Evolutionary conservation across 1,140 invertebrate species (phyloP), one percentile per base, ranked within the genome.

Genomic region (Drosophila sulfurigaster): DNA sequence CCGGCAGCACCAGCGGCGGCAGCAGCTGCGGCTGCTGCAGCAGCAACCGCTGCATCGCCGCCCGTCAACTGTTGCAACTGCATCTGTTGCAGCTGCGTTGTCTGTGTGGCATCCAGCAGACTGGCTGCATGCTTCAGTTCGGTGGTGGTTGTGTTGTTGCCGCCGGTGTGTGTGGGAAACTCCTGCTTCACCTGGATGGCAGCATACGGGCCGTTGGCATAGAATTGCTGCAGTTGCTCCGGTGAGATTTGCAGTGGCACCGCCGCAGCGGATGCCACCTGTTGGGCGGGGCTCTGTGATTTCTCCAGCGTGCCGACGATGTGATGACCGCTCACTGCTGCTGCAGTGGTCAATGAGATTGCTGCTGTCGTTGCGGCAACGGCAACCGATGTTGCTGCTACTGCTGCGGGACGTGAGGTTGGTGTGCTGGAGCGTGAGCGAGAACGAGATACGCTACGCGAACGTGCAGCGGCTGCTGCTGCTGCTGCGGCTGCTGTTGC

Each of bases 121-220:
- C 71, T 60, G 5, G 64, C 82, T 58, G 66, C 92, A 89, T 88
- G 93, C 82, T 91, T 94, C 76, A 88, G 92, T 76, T 81, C 92
- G 1, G 15, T 48, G 8, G 20, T 28, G 2, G 81, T 58, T 2
- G 65, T 81, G 2, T 25, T 62, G 32, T 60, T 30, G 15, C 51
- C 62, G 6, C 75, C 46, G 10, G 73, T 79, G 51, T 93, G 91
- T 6, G 82, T 89, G 11, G 92, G 86, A 65, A 91, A 92, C 77
- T 93, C 93, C 43, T 94, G 93, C 59, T 93, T 94, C 10, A 93
- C 93, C 79, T 94, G 93, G 8, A 92, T 94, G 91, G 83, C 74
- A 91, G 77, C 93, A 88, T 93, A 64, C 78, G 67, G 80, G 60
- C 66, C 83, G 49, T 43, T 89, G 8, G 85, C 86, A 62, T 93